Evolutionary conservation across 2,888 invertebrate genomes (phyloP).

Genomic region (Synanthedon vespiformis): DNA sequence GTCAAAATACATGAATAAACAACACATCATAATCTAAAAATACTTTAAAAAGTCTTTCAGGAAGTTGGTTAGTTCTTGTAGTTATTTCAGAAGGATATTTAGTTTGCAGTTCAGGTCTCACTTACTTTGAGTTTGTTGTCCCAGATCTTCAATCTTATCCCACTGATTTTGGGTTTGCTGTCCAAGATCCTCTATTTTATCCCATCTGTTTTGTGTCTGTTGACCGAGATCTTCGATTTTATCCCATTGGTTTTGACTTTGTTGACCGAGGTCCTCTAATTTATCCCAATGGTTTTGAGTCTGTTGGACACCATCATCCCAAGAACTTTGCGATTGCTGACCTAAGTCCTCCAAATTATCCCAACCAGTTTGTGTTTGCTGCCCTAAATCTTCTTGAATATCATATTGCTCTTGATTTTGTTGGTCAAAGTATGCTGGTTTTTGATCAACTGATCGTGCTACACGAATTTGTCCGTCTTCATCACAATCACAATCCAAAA

Average conservation of each 20-base stretch:
- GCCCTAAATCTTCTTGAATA: slow-evolving; percentile 15
- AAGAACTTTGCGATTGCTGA: slow-evolving; percentile 26
- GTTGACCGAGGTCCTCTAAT: slow-evolving; percentile 8
- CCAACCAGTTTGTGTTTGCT: slow-evolving; percentile 14
- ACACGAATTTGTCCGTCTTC: slow-evolving; percentile 37
- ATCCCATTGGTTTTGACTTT: slow-evolving; percentile 7
- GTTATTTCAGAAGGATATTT: too few relatives aligned
- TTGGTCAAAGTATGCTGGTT: slow-evolving; percentile 16
- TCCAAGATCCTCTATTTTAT: slow-evolving; percentile 6
- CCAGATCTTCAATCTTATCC: slow-evolving; percentile 8
- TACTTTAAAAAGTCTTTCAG: too few relatives aligned
- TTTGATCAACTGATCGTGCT: slow-evolving; percentile 33
- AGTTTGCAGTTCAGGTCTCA: not conserved
- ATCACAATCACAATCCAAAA: slow-evolving; percentile 31
- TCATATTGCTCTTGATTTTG: slow-evolving; percentile 10
- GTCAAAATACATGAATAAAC: too few relatives aligned
- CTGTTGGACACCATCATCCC: slow-evolving; percentile 23
- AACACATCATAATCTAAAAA: too few relatives aligned
- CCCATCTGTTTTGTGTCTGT: slow-evolving; percentile 17
- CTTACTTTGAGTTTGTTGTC: slow-evolving; percentile 12
- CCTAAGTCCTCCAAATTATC: slow-evolving; percentile 20
- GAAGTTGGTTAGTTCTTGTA: too few relatives aligned
- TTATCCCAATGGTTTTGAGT: slow-evolving; percentile 17
- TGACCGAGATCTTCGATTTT: slow-evolving; percentile 13
- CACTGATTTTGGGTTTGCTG: slow-evolving; percentile 16